Percentiles rank a stretch among this genome's conserved stretches.
Evolutionary conservation across 2,113 vertebrate genomes (phyloP).

Genomic region (Corythornis cristatus): DNA sequence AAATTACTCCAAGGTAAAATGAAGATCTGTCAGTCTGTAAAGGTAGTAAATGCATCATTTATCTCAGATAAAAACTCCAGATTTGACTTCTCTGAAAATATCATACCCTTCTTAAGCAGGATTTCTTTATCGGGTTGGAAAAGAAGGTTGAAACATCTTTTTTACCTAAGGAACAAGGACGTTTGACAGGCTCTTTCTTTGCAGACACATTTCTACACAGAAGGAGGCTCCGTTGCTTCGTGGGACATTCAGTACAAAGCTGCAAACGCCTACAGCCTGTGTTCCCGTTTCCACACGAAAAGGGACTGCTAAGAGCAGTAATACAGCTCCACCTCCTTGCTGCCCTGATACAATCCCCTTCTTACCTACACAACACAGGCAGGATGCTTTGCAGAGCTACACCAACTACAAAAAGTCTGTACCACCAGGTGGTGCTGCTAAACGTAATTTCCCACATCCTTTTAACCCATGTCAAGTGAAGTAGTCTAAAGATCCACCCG

Average conservation of each 20-base stretch:
- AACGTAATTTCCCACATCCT: not conserved
- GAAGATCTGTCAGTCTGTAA: not conserved
- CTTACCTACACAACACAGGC: rapidly evolving
- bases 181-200: not conserved
- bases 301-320: not conserved
- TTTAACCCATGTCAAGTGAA: rapidly evolving
- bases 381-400: not conserved
- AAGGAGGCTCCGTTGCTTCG: not conserved
- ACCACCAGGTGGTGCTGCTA: constrained; percentile 24
- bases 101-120: not conserved
- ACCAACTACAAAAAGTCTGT: not conserved
- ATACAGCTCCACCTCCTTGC: not conserved
- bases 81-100: not conserved
- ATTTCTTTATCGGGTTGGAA: not conserved
- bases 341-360: not conserved
- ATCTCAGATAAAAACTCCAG: not conserved
- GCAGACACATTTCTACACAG: not conserved
- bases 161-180: not conserved
- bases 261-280: not conserved
- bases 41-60: not conserved
- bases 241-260: not conserved
- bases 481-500: not conserved
- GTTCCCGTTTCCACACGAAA: not conserved
- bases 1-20: not conserved
- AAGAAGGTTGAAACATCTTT: not conserved